Base-by-base conservation (phyloP, 2,888 invertebrate species). In the Kryphioiulus occultus region DNA sequence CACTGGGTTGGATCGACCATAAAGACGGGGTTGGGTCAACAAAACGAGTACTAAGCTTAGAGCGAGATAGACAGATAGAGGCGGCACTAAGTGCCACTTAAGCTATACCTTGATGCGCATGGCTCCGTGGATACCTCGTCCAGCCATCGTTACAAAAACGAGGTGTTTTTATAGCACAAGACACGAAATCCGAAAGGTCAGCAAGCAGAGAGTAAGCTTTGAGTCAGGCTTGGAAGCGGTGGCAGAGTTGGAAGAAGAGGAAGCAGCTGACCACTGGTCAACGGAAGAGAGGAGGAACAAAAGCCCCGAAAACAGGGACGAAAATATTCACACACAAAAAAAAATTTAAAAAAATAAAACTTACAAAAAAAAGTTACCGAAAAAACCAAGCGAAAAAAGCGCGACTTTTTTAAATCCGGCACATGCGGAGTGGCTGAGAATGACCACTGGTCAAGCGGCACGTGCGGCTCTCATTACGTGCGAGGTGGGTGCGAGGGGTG, bases 81-180 rank as follows among this genome's bases (percentile, higher is more conserved):
- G 68, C 68, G 22, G 5, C 68, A 68, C 68, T 68, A 22, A 68
- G 68, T 68, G 68, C 22, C 68, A 10, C 68, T 68, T 84, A 84
- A 84, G 42, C 32, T 47, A 26, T 87, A 87, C 87, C 87, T 87
- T 87, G 47, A 87, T 87, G 30, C 87, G 87, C 87, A 87, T 87
- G 85, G 87, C 87, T 84, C 87, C 87, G 42, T 87, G 87, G 26
- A 87, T 87, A 35, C 85, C 87, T 85, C 87, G 84, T 85, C 87
- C 87, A 22, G 87, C 87, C 87, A 87, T 87, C 22, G 32, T 87
- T 22, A 44, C 5, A 5, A 84, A 83, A 59, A n/a, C 59, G n/a
- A 59, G n/a, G 59, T 5, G n/a, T 19, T 59, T 59, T 39, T 83
- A 2, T 26, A 84, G 35, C 84, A 84, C 84, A 35, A 35, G 35